Base-by-base conservation (phyloP, 2,113 vertebrate species). In the Ellobius talpinus region DNA sequence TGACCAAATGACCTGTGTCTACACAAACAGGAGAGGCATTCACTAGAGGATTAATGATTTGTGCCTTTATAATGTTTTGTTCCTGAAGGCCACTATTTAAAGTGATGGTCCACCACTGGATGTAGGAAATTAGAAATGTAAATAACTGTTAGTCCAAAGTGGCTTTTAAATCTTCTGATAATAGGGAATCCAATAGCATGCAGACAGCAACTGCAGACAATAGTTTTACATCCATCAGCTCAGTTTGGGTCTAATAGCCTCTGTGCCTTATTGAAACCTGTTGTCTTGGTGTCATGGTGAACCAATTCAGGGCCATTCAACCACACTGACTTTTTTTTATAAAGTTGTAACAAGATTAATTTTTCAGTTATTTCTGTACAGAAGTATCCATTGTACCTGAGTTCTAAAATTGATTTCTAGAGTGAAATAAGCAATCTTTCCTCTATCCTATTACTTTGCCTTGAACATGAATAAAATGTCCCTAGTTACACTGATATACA, bases 141-240 rank as follows among this genome's bases (percentile, higher is more conserved):
- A 97, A 94, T 96, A 97, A 96, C 88, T 31, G 68, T 88, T 58
- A 79, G 72, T 72, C 89, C 66, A 92, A 95, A 96, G 87, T 96
- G 87, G 87, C 85, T 94, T 96, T 94, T 96, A 97, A 97, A 97
- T 97, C 84, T 61, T 90, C 92, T 92, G 96, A 91, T 97, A 97
- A 98, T 98, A 97, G 87, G 97, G 96, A 97, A 98, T 97, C 79
- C 81, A 2, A 81, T 97, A 97, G 84, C 68, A 61, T 31, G 50
- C 78, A 95, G 96, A 96, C 65, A 97, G 91, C 90, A 84, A 94
- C 93, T 74, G 91, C 33, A 68, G 95, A 96, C 58, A 58, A 97
- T 87, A 94, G 97, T 94, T 97, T 95, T 79, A 93, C 96, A 97
- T 92, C 73, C 76, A 95, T 93, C 96, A 95, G 91, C 95, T 96